These are phyloP conservation scores for Stigmatopora argus DNA, from an alignment of 2,113 vertebrate genomes.

Conservation along the genomic window DNA sequence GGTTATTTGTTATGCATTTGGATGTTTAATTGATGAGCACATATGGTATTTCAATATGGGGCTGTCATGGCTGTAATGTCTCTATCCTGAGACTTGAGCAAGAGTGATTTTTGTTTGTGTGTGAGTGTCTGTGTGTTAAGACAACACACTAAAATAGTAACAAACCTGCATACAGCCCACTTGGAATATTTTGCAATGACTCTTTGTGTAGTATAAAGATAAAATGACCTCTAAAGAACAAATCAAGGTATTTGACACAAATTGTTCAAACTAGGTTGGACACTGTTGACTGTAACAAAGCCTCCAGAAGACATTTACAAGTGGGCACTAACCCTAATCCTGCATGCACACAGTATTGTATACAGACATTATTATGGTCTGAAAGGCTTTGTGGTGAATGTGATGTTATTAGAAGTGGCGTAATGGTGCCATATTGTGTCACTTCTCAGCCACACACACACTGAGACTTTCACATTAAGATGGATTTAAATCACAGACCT, in stretches of 20 bases:
- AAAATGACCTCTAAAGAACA: neutral
- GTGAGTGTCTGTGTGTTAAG: neutral
- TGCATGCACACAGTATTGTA: slow-evolving; percentile 4
- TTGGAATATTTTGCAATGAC: neutral
- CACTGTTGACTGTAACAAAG: neutral
- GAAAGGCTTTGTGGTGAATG: slow-evolving; percentile 46
- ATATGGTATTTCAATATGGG: slow-evolving; percentile 67
- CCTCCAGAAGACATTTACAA: neutral
- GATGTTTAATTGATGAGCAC: slow-evolving; percentile 64
- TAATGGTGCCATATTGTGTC: slow-evolving; percentile 71
- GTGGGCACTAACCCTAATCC: neutral
- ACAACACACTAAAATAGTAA: neutral
- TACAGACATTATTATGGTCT: slow-evolving; percentile 35
- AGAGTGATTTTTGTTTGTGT: neutral
- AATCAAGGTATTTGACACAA: neutral
- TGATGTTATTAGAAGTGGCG: slow-evolving; percentile 74
- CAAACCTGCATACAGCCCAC: neutral
- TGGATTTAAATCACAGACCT: slow-evolving; percentile 20
- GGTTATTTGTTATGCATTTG: slow-evolving; percentile 56
- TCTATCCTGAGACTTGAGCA: slow-evolving; percentile 13
- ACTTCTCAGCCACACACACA: slow-evolving; percentile 32
- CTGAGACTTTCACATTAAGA: slow-evolving; percentile 17
- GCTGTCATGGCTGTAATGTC: slow-evolving; percentile 42
- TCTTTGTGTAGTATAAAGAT: neutral
- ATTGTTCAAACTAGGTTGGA: neutral